Conservation (phyloP, 2,797 vertebrate species). For the Gallirallus australis region DNA sequence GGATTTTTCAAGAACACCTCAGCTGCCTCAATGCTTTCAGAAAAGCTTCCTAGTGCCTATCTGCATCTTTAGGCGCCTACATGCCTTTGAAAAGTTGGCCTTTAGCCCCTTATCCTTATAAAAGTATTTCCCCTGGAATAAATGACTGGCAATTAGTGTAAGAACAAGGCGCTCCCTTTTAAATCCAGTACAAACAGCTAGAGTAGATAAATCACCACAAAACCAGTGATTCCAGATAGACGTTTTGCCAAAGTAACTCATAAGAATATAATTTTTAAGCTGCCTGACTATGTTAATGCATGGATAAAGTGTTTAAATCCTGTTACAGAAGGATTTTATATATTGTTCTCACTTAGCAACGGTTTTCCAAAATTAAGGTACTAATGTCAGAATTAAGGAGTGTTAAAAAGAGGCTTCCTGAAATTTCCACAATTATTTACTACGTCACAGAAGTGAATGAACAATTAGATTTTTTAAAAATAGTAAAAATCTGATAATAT, state of each 20-base stretch:
- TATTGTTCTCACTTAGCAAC: neutral
- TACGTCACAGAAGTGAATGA: neutral
- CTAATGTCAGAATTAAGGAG: neutral
- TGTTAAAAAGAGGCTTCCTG: neutral
- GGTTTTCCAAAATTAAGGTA: slow-evolving; percentile 22
- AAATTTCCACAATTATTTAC: neutral
- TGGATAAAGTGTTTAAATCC: neutral
- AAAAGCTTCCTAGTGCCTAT: neutral
- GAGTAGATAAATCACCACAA: slow-evolving; percentile 22
- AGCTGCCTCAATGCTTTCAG: neutral
- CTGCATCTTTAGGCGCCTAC: neutral
- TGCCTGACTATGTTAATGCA: neutral
- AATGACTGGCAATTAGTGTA: slow-evolving; percentile 35
- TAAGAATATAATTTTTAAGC: slow-evolving; percentile 36
- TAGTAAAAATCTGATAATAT: neutral
- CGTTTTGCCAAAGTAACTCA: slow-evolving; percentile 19
- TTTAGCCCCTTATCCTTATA: slow-evolving; percentile 43
- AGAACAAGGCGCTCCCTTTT: slow-evolving; percentile 37
- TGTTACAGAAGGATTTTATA: neutral
- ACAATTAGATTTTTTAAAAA: neutral
- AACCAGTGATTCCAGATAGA: slow-evolving; percentile 10
- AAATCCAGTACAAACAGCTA: slow-evolving; percentile 49
- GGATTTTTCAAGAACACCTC: slow-evolving; percentile 4
- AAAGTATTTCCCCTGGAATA: slow-evolving; percentile 39
- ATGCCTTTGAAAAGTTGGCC: slow-evolving; percentile 32